Evolutionary conservation across 2,113 vertebrate genomes (phyloP).

Genomic region (Galemys pyrenaicus): DNA sequence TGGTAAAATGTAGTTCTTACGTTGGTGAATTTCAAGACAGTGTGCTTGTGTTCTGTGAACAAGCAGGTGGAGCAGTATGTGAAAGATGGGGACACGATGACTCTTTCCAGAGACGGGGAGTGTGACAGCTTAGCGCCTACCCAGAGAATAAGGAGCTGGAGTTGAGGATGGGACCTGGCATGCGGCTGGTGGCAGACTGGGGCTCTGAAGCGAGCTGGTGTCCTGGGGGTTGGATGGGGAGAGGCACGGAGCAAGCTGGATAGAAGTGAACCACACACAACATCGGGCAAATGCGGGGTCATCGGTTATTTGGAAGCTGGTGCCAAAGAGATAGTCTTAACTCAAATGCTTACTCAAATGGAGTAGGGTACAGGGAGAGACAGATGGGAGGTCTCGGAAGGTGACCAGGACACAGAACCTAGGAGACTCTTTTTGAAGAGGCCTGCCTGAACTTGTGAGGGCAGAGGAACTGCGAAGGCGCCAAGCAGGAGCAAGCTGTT

Average conservation of each 20-base stretch:
- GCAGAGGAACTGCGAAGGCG: neutral
- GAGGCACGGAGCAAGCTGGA: neutral
- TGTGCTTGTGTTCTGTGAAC: neutral
- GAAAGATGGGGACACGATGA: neutral
- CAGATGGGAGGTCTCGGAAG: neutral
- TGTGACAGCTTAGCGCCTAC: neutral
- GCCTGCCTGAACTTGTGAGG: neutral
- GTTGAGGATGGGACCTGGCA: neutral
- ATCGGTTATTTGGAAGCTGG: neutral
- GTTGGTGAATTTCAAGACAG: neutral
- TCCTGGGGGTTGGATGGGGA: neutral
- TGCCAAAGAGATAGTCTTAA: neutral
- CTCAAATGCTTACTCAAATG: neutral
- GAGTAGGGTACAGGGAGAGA: neutral
- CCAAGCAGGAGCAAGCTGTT: neutral
- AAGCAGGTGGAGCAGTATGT: neutral
- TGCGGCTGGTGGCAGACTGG: neutral
- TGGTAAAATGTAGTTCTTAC: neutral
- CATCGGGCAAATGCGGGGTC: too few species aligned
- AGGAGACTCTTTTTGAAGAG: neutral
- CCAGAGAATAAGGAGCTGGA: neutral
- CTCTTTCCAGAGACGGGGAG: neutral
- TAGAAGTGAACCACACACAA: neutral
- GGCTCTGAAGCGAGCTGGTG: neutral
- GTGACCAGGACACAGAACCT: neutral